phyloP scores from a whole-genome alignment of 2,113 vertebrate genomes.

The Chionodraco myersi region DNA sequence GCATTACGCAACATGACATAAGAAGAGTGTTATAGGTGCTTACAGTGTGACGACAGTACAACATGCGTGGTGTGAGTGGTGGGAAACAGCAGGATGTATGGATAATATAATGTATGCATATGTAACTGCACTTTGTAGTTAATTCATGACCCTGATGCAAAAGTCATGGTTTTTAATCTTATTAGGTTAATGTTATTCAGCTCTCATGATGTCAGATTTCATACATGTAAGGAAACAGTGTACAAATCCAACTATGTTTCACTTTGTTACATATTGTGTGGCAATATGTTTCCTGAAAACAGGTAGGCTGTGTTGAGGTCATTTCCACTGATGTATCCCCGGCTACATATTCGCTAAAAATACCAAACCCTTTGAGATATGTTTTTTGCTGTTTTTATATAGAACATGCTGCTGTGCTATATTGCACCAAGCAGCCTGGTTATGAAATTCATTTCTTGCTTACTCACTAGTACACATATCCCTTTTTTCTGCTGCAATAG shows the following conservation, averaged over 20 bases:
- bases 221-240: conserved; percentile 1
- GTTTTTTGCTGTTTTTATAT: conserved; percentile 19
- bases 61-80: neutral
- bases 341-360: conserved; percentile 23
- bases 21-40: neutral
- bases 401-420: conserved; percentile 13
- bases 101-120: neutral
- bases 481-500: neutral
- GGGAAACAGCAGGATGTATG: neutral
- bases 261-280: conserved; percentile 8
- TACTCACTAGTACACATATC: neutral
- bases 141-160: neutral
- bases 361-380: conserved; percentile 5
- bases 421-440: neutral
- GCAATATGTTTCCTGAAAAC: conserved; percentile 20
- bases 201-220: neutral
- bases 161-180: neutral
- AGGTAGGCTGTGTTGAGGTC: conserved; percentile 20
- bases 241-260: neutral
- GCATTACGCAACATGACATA: neutral
- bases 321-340: neutral
- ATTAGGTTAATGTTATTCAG: neutral
- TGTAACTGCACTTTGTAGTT: neutral
- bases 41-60: neutral
- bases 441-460: conserved; percentile 10